Evolutionary conservation across 2,888 invertebrate genomes (phyloP), one percentile per base, ranked within the genome.

Genomic region (Tipula helvola): DNA sequence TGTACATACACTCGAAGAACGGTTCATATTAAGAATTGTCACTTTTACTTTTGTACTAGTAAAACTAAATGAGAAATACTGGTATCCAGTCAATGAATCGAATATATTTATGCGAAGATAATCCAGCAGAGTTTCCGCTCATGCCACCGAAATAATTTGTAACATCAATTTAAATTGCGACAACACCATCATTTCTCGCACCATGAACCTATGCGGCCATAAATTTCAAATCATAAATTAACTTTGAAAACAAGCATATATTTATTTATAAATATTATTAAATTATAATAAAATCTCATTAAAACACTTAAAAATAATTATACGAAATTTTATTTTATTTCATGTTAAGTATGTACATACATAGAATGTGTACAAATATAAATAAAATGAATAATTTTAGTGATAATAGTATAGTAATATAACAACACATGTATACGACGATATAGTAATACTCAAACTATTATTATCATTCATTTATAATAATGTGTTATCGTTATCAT

Each of bases 161-260:
- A 28, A 28, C 2, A 28, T 28, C 28, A 28, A 28, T 28, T 28
- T 28, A 28, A 28, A 28, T 28, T 28, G 28, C 28, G 28, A 28
- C 28, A 28, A 28, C n/a, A n/a, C n/a, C n/a, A n/a, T n/a, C n/a
- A n/a, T n/a, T 28, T 28, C 28, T 28, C 28, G 28, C 28, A 28
- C 28, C 28, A 28, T 28, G 2, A 28, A 28, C 1, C 28, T 28
- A 28, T 28, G 28, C 28, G 28, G 28, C 28, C 28, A 2, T 28
- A 28, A 28, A 28, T 28, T 87, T 84, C 84, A 86, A 87, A 52
- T 87, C 87, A 28, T 39, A 36, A 47, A 36, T 83, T 47, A 41
- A 7, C 16, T 42, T 16, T 57, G 28, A 28, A 28, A 28, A 28
- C 86, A 44, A 36, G 41, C 47, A 87, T 57, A 52, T 87, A 85